phyloP scores from a whole-genome alignment of 2,797 vertebrate species.

The Enteromius viviparus region DNA sequence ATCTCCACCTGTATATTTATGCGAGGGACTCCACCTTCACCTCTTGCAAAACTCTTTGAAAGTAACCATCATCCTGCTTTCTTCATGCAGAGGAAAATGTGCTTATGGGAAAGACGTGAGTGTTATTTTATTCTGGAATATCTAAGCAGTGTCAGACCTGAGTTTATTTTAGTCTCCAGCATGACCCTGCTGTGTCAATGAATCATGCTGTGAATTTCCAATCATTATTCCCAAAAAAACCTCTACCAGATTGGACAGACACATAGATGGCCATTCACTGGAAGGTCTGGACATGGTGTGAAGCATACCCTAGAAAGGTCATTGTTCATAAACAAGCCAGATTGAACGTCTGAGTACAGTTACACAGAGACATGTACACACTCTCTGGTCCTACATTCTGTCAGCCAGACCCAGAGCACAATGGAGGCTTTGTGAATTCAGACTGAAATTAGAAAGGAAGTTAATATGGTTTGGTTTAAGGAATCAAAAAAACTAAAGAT shows the following conservation, averaged over 20 bases:
- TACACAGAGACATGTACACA: slow-evolving; percentile 31
- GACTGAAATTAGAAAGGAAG: slow-evolving; percentile 44
- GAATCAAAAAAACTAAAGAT: slow-evolving; percentile 30
- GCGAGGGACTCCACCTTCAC: background rate
- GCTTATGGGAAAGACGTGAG: slow-evolving; percentile 42
- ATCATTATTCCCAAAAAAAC: slow-evolving; percentile 59
- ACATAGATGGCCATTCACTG: slow-evolving; percentile 49
- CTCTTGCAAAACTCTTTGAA: slow-evolving; percentile 9
- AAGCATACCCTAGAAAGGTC: slow-evolving; percentile 51
- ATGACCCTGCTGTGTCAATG: slow-evolving; percentile 59
- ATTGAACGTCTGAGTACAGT: slow-evolving; percentile 50
- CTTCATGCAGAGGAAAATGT: slow-evolving; percentile 50
- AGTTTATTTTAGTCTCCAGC: slow-evolving; percentile 54
- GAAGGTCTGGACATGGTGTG: slow-evolving; percentile 44
- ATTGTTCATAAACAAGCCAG: slow-evolving; percentile 58
- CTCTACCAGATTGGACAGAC: slow-evolving; percentile 52
- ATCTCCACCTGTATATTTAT: slow-evolving; percentile 19
- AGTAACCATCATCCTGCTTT: slow-evolving; percentile 1
- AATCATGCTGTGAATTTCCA: slow-evolving; percentile 59
- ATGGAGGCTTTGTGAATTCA: slow-evolving; percentile 57
- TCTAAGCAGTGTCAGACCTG: slow-evolving; percentile 45
- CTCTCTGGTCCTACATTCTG: slow-evolving; percentile 42
- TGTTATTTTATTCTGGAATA: slow-evolving; percentile 49
- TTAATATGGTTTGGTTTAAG: slow-evolving; percentile 38
- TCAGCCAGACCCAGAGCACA: slow-evolving; percentile 57